These are phyloP conservation scores for Actinia tenebrosa DNA, from an alignment of 64 coral and sea anemone species.

Conservation along the genomic window DNA sequence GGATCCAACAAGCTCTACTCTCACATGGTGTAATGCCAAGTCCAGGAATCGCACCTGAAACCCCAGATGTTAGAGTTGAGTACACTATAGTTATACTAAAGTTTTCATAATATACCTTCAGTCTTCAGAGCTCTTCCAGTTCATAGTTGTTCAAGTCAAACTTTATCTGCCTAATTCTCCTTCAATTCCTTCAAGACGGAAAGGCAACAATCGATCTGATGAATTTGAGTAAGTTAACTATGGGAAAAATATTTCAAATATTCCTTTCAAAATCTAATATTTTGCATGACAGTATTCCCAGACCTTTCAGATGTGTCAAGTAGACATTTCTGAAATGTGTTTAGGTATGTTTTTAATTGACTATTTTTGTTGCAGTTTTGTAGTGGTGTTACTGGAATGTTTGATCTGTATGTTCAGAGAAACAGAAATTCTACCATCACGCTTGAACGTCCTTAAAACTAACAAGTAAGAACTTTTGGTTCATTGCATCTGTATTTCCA, in stretches of 20 bases:
- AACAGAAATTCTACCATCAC: slow-evolving; percentile 65
- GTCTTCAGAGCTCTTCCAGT: slow-evolving; percentile 88
- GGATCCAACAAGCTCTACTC: too few relatives aligned
- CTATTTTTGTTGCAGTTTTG: slow-evolving; percentile 50
- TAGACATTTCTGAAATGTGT: background rate
- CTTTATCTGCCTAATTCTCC: slow-evolving; percentile 58
- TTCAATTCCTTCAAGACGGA: slow-evolving; percentile 4
- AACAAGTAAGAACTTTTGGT: slow-evolving; percentile 61
- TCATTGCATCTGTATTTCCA: background rate
- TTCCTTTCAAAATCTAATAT: too few relatives aligned
- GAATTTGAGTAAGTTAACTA: slow-evolving; percentile 83
- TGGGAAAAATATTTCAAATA: too few relatives aligned
- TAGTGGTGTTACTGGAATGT: slow-evolving; percentile 71
- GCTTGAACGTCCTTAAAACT: slow-evolving; percentile 64
- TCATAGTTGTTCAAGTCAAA: slow-evolving; percentile 76
- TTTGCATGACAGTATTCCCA: too few relatives aligned
- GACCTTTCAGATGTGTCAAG: too few relatives aligned
- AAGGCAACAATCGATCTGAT: slow-evolving; percentile 73
- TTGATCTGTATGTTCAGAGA: slow-evolving; percentile 85
- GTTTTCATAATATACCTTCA: slow-evolving; percentile 8
- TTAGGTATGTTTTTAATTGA: background rate
- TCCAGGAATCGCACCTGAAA: too few relatives aligned
- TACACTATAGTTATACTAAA: background rate
- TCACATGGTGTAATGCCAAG: too few relatives aligned
- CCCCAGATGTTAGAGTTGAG: too few relatives aligned